Percentiles rank a stretch among this genome's conserved stretches.
phyloP scores from a whole-genome alignment of 2,113 vertebrate species.

The Sander lucioperca region DNA sequence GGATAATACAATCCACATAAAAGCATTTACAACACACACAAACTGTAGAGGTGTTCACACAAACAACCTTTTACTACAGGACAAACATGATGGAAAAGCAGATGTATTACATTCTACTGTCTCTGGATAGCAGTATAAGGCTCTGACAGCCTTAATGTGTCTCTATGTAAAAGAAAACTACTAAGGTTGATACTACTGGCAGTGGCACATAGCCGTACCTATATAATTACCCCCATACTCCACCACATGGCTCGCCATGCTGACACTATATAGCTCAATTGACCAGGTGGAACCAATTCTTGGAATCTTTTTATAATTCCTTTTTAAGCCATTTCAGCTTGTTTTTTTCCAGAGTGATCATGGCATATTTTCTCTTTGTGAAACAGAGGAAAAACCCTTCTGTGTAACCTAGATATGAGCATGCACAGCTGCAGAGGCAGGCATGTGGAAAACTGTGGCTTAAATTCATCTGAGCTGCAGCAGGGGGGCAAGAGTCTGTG shows the following conservation, averaged over 20 bases:
- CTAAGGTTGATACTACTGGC: slow-evolving; percentile 68
- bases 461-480: slow-evolving; percentile 72
- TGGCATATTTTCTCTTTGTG: slow-evolving; percentile 68
- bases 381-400: slow-evolving; percentile 63
- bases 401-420: slow-evolving; percentile 76
- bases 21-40: slow-evolving; percentile 37
- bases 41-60: slow-evolving; percentile 16
- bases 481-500: slow-evolving; percentile 52
- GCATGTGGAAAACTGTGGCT: slow-evolving; percentile 81
- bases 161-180: slow-evolving; percentile 62
- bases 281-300: slow-evolving; percentile 80
- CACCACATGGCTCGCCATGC: slow-evolving; percentile 60
- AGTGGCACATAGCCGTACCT: slow-evolving; percentile 65
- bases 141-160: slow-evolving; percentile 29
- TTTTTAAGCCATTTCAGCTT: slow-evolving; percentile 68
- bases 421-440: slow-evolving; percentile 79
- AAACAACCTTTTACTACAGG: neutral
- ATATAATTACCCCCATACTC: slow-evolving; percentile 72
- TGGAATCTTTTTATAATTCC: slow-evolving; percentile 67
- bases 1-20: slow-evolving; percentile 53
- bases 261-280: slow-evolving; percentile 37
- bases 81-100: slow-evolving; percentile 29
- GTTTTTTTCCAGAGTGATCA: slow-evolving; percentile 48
- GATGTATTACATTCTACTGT: slow-evolving; percentile 38
- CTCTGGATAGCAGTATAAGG: slow-evolving; percentile 26